Base-by-base conservation (phyloP, 2,113 vertebrate species). In the Neoarius graeffei region DNA sequence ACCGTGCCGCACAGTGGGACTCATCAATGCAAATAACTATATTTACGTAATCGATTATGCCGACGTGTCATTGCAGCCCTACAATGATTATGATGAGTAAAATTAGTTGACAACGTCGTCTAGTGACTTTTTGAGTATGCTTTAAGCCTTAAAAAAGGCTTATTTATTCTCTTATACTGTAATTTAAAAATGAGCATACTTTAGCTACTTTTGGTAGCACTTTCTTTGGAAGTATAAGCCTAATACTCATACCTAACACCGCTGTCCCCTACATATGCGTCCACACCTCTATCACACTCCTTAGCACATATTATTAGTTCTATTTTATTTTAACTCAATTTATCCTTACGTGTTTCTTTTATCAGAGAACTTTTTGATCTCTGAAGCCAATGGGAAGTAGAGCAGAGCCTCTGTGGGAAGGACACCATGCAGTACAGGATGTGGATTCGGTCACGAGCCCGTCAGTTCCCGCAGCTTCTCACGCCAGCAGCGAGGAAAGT, bases 341-440 rank as follows among this genome's bases (percentile, higher is more conserved):
- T 64, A 25, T 9, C 3, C 23, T 25, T 64, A 2, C n/a, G 7
- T 64, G 23, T 23, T 66, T 66, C 9, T 42, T 42, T 42, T 42
- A 42, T 42, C 42, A 42, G 42, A 42, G 42, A 42, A 0, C 42
- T 42, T 42, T 42, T 69, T 69, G 3, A 4, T 69, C 3, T 14
- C n/a, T 69, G n/a, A 69, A 69, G 66, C 30, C 64, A 27, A 23
- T 62, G 60, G 60, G 56, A 81, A 54, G 15, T 81, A 5, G 17
- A 81, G 7, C 25, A 56, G 52, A n/a, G 20, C 0, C 4, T 27
- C 89, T 93, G 92, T 93, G 93, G 93, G 92, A 94, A 94, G 92
- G 93, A 89, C 88, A 89, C 83, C 87, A 82, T 90, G 93, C 85
- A 86, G 81, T 86, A 92, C 94, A 95, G 95, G 95, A 95, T 95